These are phyloP conservation scores for Tenthredo livida DNA, from an alignment of 2,888 invertebrate species.

Conservation along the genomic window DNA sequence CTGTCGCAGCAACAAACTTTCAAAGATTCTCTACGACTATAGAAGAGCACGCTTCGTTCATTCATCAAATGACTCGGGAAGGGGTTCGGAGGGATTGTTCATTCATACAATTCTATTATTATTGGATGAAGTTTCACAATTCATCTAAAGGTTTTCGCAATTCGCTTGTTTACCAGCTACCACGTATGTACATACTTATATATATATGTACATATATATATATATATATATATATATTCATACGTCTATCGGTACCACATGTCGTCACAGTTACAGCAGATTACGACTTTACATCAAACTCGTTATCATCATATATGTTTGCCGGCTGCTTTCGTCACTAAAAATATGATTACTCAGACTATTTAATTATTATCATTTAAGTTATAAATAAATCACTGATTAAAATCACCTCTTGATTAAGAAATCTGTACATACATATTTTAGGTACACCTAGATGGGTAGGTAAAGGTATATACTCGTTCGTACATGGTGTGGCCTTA, in stretches of 20 bases:
- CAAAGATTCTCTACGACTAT: neutral
- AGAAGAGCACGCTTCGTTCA: neutral
- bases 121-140: neutral
- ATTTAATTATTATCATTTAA: neutral
- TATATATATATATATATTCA: neutral
- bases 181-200: neutral
- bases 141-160: constrained; percentile 29
- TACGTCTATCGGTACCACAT: neutral
- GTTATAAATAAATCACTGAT: constrained; percentile 11
- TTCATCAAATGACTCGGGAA: constrained; percentile 12
- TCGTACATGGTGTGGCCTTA: too few relatives aligned
- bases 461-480: too few relatives aligned
- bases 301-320: constrained; percentile 13
- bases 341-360: neutral
- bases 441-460: neutral
- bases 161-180: constrained; percentile 7
- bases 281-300: neutral
- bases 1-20: neutral
- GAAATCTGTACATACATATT: neutral
- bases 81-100: constrained; percentile 11
- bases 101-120: constrained; percentile 24
- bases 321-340: neutral
- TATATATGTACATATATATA: too few relatives aligned
- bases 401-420: neutral
- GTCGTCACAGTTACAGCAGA: constrained; percentile 10